Base-by-base conservation (phyloP, 2,113 vertebrate species). In the Bubo scandiacus region DNA sequence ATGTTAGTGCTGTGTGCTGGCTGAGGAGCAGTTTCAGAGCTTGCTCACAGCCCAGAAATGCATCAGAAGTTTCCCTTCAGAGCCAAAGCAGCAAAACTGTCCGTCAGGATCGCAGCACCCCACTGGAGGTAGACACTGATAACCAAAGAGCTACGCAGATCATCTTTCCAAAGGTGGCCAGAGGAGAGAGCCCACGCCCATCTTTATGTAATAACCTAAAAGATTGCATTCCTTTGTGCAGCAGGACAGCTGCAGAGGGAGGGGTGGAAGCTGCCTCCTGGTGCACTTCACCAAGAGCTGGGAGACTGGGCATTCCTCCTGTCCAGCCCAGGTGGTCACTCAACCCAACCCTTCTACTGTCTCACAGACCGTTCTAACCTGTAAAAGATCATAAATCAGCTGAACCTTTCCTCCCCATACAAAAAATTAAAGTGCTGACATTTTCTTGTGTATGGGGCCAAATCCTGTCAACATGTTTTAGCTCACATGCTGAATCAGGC, bases 401-500 rank as follows among this genome's bases (percentile, higher is more conserved):
- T 3, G 1, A 92, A 92, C 34, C 23, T 32, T 81, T 55, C 26
- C 29, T 58, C 58, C 29, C 55, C 2, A 0, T 6, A 87, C 0
- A 2, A 92, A 89, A 92, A 82, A 82, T 16, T 45, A 36, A 86
- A 81, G 51, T 4, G 2, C 66, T 94, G 93, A 90, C 70, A 72
- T 77, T 86, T 85, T 70, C 49, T 80, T 88, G 66, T 32, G 21
- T n/a, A 80, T 12, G 9, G 74, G 96, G 92, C 90, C 92, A 95
- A 96, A 96, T 95, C n/a, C 62, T 94, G 87, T 88, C 95, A 96
- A 93, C 74, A 45, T 0, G 1, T 65, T 91, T 96, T 49, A 95
- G 92, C 74, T 95, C 84, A 75, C 57, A 87, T 20, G 84, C 62
- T 97, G 94, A 96, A 94, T 96, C 96, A 96, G 87, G 66, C 49